phyloP scores from a whole-genome alignment of 2,113 vertebrate genomes.

The Orientallactaga bullata region DNA sequence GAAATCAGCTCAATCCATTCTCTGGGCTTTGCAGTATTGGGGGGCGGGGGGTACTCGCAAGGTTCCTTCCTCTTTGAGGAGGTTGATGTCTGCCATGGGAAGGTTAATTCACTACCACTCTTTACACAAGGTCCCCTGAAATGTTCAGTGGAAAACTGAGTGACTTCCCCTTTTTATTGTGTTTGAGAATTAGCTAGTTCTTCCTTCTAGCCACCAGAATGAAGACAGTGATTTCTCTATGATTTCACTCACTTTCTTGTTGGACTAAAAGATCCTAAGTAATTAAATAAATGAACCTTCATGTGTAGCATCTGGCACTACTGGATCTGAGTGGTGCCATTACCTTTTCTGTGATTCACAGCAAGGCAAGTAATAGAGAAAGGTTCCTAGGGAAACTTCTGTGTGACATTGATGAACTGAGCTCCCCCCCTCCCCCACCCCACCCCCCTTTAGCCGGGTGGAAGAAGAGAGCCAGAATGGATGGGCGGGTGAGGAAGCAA shows the following conservation, averaged over 20 bases:
- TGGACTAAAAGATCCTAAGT: background rate
- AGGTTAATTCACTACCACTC: background rate
- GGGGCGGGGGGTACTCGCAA: background rate
- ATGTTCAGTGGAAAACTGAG: background rate
- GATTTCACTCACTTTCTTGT: background rate
- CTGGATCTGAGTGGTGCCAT: background rate
- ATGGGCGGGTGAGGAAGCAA: background rate
- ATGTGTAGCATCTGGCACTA: background rate
- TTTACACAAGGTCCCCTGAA: slow-evolving; percentile 1
- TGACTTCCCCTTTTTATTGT: background rate
- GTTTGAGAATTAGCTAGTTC: background rate
- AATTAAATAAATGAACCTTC: background rate
- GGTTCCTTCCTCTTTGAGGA: background rate
- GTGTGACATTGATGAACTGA: background rate
- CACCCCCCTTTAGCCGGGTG: background rate
- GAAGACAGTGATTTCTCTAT: background rate
- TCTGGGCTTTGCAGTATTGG: background rate
- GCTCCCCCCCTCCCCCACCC: too few relatives aligned
- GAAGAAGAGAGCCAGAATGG: background rate
- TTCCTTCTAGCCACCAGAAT: background rate
- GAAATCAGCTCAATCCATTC: background rate
- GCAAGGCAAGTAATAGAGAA: background rate
- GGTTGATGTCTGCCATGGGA: background rate
- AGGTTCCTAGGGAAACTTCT: background rate
- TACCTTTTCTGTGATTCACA: background rate